Evolutionary conservation across 2,888 invertebrate species (phyloP), one percentile per base, ranked within the genome.

Genomic region (Noctua janthina): DNA sequence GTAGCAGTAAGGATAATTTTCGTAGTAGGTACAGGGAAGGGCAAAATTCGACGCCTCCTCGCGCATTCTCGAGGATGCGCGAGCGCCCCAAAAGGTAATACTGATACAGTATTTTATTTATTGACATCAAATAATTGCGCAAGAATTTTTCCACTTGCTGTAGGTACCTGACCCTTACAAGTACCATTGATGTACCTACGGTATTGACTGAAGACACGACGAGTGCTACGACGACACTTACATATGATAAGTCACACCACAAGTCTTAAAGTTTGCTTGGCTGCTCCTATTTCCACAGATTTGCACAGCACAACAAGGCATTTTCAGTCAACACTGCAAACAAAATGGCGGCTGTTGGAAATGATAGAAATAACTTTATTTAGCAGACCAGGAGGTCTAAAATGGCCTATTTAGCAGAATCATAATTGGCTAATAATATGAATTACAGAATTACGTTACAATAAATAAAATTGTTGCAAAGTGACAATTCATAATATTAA

Each of bases 231-330:
- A 29, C n/a, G 8, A 46, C 29, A 68, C 66, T 66, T 85, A 85
- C 87, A 62, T 66, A 73, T 85, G 87, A 68, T 85, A 85, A 59
- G 85, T 79, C 7, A 85, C 87, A 54, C 79, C 84, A 68, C 84
- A 75, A 39, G 64, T 73, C 23, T 35, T 76, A 71, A 71, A 83
- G 67, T 87, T 87, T 0, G 75, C 46, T 1, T 59, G 49, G 10
- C 43, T 70, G 46, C 87, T 85, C 8, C 87, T 79, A 62, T 85
- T 85, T 29, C 73, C 73, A 68, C 85, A 85, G 51, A 87, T 56
- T 54, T 49, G 35, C 51, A 85, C 74, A 4, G 84, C 62, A 76
- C 87, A 87, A 64, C 70, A 79, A 56, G 85, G 87, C 84, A 85
- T 85, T 72, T 20, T 75, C 4, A 77, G 35, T 46, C 39, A 23